phyloP scores from a whole-genome alignment of 2,888 invertebrate genomes.

The Caenorhabditis macrosperma region DNA sequence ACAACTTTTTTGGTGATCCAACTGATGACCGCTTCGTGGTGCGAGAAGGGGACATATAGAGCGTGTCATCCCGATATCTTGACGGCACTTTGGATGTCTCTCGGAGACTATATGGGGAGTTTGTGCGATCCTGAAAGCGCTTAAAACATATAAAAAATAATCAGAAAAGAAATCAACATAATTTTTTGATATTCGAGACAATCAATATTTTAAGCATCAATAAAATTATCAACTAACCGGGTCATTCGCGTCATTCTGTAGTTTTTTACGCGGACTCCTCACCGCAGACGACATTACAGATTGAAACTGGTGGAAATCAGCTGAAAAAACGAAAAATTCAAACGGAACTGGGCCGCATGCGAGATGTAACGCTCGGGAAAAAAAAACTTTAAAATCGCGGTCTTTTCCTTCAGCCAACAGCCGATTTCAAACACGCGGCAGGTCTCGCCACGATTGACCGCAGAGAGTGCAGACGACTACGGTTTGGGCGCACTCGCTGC shows the following conservation, averaged over 20 bases:
- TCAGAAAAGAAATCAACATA: neutral
- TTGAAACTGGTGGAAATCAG: neutral
- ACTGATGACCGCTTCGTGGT: slow-evolving; percentile 25
- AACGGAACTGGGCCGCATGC: neutral
- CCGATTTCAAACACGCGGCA: slow-evolving; percentile 43
- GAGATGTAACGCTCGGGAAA: neutral
- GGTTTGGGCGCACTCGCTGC: neutral
- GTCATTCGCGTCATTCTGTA: slow-evolving; percentile 18
- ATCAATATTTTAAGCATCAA: slow-evolving; percentile 10
- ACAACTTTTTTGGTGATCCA: slow-evolving; percentile 52
- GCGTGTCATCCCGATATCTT: slow-evolving; percentile 66
- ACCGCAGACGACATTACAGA: slow-evolving; percentile 45
- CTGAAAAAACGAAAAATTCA: neutral
- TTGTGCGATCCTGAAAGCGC: slow-evolving; percentile 40
- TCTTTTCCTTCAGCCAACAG: slow-evolving; percentile 19
- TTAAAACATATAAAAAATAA: neutral
- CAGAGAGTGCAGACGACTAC: neutral
- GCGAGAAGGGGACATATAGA: slow-evolving; percentile 28
- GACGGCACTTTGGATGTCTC: slow-evolving; percentile 65
- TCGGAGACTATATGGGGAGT: slow-evolving; percentile 63
- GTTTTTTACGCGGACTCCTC: slow-evolving; percentile 54
- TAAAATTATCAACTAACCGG: slow-evolving; percentile 21
- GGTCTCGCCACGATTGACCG: slow-evolving; percentile 52
- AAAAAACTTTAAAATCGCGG: slow-evolving; percentile 59
- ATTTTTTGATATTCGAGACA: neutral